These are phyloP conservation scores for Chelonoidis abingdonii DNA, from an alignment of 2,113 vertebrate species.

Conservation along the genomic window DNA sequence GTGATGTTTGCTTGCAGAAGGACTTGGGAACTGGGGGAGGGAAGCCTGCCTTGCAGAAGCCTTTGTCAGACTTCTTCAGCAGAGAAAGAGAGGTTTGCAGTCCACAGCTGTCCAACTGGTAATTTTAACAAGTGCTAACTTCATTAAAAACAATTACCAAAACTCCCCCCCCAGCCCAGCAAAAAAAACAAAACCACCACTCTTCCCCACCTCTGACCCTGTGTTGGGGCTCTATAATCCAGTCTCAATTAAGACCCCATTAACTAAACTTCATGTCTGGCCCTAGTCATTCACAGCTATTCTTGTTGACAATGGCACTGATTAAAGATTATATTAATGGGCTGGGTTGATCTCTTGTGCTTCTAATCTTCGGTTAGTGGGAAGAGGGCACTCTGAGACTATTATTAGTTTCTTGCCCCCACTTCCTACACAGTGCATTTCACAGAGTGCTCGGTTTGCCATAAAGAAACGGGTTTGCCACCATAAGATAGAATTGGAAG, in stretches of 20 bases:
- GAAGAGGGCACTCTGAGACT: neutral
- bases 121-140: neutral
- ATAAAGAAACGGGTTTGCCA: neutral
- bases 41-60: neutral
- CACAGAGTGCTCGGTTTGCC: neutral
- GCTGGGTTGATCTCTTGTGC: neutral
- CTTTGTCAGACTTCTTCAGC: neutral
- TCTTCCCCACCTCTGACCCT: neutral
- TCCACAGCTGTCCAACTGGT: neutral
- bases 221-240: neutral
- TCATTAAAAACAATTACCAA: neutral
- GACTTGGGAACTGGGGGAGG: neutral
- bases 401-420: neutral
- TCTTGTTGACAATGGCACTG: slow-evolving; percentile 60
- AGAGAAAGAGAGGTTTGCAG: neutral
- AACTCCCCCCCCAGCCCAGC: neutral
- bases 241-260: slow-evolving; percentile 37
- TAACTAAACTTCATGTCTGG: slow-evolving; percentile 47
- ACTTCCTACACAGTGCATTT: neutral
- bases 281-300: slow-evolving; percentile 38
- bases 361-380: neutral
- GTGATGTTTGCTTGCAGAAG: neutral
- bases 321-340: slow-evolving; percentile 48
- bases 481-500: neutral
- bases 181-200: neutral